Conservation (phyloP, 2,113 vertebrate species). For the Leucoraja erinaceus region DNA sequence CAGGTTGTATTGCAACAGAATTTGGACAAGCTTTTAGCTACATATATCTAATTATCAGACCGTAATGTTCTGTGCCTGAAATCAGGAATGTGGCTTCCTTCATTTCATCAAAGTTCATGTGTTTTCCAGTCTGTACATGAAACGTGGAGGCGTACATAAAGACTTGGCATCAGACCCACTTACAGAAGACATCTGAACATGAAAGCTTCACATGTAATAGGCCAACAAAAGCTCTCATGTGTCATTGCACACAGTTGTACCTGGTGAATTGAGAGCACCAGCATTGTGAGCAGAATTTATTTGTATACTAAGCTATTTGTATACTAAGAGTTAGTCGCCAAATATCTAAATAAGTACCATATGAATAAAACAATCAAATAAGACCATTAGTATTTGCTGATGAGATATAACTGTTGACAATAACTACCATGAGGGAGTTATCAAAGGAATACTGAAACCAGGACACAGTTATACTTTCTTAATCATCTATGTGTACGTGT, state of each 20-base stretch:
- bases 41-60: conserved; percentile 2
- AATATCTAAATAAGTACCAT: not conserved
- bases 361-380: not conserved
- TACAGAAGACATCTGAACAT: not conserved
- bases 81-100: not conserved
- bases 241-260: not conserved
- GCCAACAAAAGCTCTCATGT: not conserved
- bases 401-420: not conserved
- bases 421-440: not conserved
- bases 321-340: not conserved
- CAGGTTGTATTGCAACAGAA: not conserved
- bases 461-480: not conserved
- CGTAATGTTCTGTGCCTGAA: not conserved
- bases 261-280: not conserved
- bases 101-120: not conserved
- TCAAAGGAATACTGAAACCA: not conserved
- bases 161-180: not conserved
- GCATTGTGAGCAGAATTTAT: not conserved
- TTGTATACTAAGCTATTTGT: not conserved
- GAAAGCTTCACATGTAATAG: not conserved
- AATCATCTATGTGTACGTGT: not conserved
- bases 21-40: not conserved
- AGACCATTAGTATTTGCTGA: not conserved
- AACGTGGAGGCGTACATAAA: not conserved
- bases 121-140: not conserved